Base-by-base conservation (phyloP, 2,888 invertebrate genomes). In the Tenthredo amoena region DNA sequence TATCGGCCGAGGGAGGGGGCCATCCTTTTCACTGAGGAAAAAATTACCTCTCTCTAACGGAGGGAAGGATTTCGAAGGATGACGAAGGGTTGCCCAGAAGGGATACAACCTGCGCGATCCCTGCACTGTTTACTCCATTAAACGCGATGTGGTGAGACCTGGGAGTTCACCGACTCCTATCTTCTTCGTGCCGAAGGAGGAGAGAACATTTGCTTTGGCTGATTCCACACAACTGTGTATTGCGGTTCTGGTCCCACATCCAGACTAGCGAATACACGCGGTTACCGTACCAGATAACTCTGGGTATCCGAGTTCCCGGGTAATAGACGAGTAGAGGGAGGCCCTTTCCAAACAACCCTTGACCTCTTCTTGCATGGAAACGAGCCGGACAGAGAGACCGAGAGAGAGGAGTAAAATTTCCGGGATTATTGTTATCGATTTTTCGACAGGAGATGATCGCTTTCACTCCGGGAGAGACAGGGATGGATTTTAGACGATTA, bases 261-360 rank as follows among this genome's bases (percentile, higher is more conserved):
- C 6, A 40, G 72, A 43, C 40, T 26, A 18, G 40, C 1, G 21
- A 74, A 74, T 40, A 43, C 72, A 74, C 43, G 43, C 43, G 72
- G 68, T 68, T 68, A 26, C 34, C 34, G 18, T 68, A 68, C 34
- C 68, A 34, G 68, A 68, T 68, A 68, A 68, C 31, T 68, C 18
- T 68, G 68, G 68, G 68, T 26, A 18, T 68, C 68, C 5, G 31
- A 68, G 34, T 34, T 34, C 5, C 68, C 18, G 34, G 34, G 34
- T 68, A 68, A 68, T 68, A 68, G 68, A 74, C 71, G 18, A 71
- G 43, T 4, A 43, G 72, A 34, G 72, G 72, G 40, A 74, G n/a
- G 43, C 72, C 72, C 72, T 43, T 43, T 74, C 43, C 43, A 74
- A 74, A 74, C 72, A 43, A 74, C 72, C 72, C 72, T 74, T 43